Evolutionary conservation across 2,888 invertebrate genomes (phyloP), one percentile per base, ranked within the genome.

Genomic region (Tachina grossa): DNA sequence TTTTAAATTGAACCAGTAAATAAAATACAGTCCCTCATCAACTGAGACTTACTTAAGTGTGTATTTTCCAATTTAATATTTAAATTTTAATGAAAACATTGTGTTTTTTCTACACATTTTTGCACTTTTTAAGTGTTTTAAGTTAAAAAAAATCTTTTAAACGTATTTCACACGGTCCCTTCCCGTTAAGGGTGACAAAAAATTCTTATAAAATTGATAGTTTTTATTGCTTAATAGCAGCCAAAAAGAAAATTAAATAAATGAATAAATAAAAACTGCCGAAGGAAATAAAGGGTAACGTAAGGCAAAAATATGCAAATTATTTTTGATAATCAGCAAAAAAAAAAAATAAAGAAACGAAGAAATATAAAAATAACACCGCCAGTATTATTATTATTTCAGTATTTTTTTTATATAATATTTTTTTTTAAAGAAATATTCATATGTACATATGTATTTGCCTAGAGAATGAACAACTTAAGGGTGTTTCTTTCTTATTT

Each of bases 111-210:
- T 55, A 69, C 11, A 16, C 0, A 14, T 59, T 77, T 41, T 57
- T 63, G 61, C 72, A 66, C 85, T 65, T 65, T 65, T 49, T 75
- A 84, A 87, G 84, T 77, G 80, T 83, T 77, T 77, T 66, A 81
- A 86, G 80, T 80, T 77, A 80, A 84, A 79, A 84, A 68, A 84
- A 68, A 39, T 61, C 39, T 66, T 65, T 51, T 45, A 63, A 77
- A 80, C 79, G 65, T 74, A 86, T 85, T 87, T 87, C 87, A 87
- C 87, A 87, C 87, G 88, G 85, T 88, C 66, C 78, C 49, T 71
- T 82, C 69, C 78, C 49, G 65, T 82, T 74, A 61, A 75, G 80
- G 83, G 66, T 71, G 51, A 72, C 55, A 57, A 84, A 82, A 63
- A 11, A 14, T 59, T 71, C 6, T 47, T 57, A 77, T 51, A 76